These are phyloP conservation scores for Enteromius thamalakanensis DNA, from an alignment of 2,797 vertebrate species.

Conservation along the genomic window DNA sequence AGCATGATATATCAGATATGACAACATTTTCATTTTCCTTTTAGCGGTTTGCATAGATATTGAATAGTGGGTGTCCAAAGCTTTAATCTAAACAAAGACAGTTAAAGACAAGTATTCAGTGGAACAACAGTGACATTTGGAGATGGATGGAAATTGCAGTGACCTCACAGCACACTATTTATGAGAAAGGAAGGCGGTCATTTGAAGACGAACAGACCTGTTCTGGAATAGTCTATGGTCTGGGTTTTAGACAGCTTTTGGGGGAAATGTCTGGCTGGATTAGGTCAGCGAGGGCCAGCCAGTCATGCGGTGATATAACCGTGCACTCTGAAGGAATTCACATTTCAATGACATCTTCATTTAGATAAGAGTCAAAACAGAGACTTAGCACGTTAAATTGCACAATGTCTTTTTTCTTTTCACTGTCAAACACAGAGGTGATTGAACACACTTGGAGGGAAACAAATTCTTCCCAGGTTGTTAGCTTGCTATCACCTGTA, in stretches of 20 bases:
- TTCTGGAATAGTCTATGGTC: not conserved
- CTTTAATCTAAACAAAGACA: conserved; percentile 8
- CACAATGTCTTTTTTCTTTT: not conserved
- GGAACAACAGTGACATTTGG: conserved; percentile 33
- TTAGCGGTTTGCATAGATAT: conserved; percentile 5
- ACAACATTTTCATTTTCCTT: conserved; percentile 19
- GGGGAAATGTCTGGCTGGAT: conserved; percentile 25
- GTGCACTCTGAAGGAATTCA: not conserved
- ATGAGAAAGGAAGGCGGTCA: conserved; percentile 1
- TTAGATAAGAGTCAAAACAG: conserved; percentile 13
- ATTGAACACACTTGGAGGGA: not conserved
- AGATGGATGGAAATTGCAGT: conserved; percentile 27
- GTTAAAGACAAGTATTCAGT: not conserved
- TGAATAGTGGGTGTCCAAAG: conserved; percentile 10
- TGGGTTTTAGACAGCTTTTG: conserved; percentile 20
- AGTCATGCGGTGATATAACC: conserved; percentile 6
- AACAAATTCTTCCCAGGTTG: conserved; percentile 29
- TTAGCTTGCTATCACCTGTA: conserved; percentile 37
- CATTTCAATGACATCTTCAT: conserved; percentile 10
- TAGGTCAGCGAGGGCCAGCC: conserved; percentile 18
- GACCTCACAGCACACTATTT: conserved; percentile 27
- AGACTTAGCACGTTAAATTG: conserved; percentile 30
- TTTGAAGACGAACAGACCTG: conserved; percentile 33
- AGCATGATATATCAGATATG: not conserved
- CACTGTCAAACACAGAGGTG: not conserved